These are phyloP conservation scores for Atopsyche davidsoni DNA, from an alignment of 1,140 invertebrate species.

Conservation along the genomic window DNA sequence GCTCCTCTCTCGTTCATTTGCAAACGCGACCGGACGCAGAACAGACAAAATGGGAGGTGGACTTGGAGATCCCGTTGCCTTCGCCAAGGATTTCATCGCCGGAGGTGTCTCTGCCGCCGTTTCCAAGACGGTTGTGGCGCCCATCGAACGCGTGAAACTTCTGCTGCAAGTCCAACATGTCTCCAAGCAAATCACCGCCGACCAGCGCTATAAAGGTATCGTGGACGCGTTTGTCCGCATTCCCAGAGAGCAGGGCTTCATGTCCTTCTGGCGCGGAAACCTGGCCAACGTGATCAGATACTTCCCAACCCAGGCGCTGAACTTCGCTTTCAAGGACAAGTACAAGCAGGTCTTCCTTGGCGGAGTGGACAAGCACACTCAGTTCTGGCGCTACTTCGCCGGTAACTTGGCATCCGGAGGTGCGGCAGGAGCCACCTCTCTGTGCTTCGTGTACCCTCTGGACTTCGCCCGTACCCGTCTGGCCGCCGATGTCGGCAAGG, in stretches of 20 bases:
- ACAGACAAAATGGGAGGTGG: slow-evolving; percentile 46
- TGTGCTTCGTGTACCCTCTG: slow-evolving; percentile 92
- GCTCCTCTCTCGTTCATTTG: slow-evolving; percentile 23
- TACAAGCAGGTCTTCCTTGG: slow-evolving; percentile 81
- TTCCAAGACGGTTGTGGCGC: slow-evolving; percentile 83
- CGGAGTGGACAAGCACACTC: slow-evolving; percentile 78
- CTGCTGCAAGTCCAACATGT: slow-evolving; percentile 85
- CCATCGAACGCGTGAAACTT: slow-evolving; percentile 91
- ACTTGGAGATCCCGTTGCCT: slow-evolving; percentile 53
- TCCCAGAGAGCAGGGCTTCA: slow-evolving; percentile 78
- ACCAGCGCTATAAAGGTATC: slow-evolving; percentile 80
- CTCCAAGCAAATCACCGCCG: slow-evolving; percentile 74
- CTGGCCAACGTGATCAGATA: slow-evolving; percentile 88
- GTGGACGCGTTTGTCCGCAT: slow-evolving; percentile 82
- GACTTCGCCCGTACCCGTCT: slow-evolving; percentile 93
- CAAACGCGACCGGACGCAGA: slow-evolving; percentile 25
- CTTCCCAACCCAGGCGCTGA: slow-evolving; percentile 92
- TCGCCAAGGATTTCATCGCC: slow-evolving; percentile 77
- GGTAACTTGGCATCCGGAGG: slow-evolving; percentile 90
- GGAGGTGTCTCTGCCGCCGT: slow-evolving; percentile 85
- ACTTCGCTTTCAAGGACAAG: slow-evolving; percentile 93
- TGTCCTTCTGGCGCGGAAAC: slow-evolving; percentile 94
- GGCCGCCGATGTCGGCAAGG: slow-evolving; percentile 80
- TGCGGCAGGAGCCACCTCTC: slow-evolving; percentile 86
- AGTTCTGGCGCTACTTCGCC: slow-evolving; percentile 81